Conservation (phyloP, 1,140 invertebrate genomes). For the Nebria ingens region DNA sequence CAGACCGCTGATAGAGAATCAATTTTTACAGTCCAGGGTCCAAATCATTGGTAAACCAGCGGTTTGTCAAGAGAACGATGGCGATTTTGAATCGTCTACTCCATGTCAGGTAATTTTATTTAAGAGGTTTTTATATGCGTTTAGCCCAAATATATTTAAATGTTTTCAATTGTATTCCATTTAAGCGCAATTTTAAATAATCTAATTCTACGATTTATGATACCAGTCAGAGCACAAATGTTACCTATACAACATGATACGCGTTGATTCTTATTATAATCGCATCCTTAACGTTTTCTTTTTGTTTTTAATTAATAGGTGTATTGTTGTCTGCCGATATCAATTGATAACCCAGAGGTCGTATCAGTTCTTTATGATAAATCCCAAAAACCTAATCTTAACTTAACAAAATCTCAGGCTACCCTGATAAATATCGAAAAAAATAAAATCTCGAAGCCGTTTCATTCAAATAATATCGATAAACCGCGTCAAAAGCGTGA, state of each 20-base stretch:
- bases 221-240: too few relatives aligned
- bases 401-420: constrained; percentile 18
- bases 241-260: too few relatives aligned
- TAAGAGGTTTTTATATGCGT: too few relatives aligned
- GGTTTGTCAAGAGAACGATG: not conserved
- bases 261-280: not conserved
- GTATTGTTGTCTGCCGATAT: not conserved
- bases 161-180: too few relatives aligned
- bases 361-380: not conserved
- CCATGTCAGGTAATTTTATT: not conserved
- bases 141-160: too few relatives aligned
- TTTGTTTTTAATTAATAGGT: not conserved
- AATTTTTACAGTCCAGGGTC: not conserved
- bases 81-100: not conserved
- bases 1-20: not conserved
- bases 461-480: constrained; percentile 31
- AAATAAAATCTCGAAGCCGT: constrained; percentile 24
- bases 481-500: constrained; percentile 23
- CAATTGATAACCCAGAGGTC: not conserved
- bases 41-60: not conserved
- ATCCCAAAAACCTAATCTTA: constrained; percentile 11
- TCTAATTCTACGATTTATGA: too few relatives aligned
- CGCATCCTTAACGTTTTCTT: not conserved
- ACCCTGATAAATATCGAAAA: constrained; percentile 23
- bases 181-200: too few relatives aligned